Evolutionary conservation across 1,140 invertebrate genomes (phyloP), one percentile per base, ranked within the genome.

Genomic region (Stratiolaelaps scimitus): DNA sequence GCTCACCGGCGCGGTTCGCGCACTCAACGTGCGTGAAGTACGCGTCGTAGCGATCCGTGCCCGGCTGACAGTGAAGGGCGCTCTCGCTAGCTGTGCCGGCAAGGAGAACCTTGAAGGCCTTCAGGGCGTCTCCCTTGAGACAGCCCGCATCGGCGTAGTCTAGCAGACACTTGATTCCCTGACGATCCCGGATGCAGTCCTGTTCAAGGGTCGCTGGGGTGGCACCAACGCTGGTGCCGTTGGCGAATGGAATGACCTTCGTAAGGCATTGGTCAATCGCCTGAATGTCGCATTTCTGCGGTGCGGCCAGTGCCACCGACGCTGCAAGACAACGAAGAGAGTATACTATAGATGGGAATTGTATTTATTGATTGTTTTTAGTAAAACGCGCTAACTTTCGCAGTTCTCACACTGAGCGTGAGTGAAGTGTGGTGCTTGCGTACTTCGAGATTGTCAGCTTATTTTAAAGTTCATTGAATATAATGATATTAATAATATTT

Each of bases 81-180:
- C 53, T 20, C 23, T 60, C 53, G 15, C 34, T 34, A 26, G 53
- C 53, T 5, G 53, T 26, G 26, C 53, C 53, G 1, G 26, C 13
- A 13, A 60, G 26, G 4, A 26, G 15, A 23, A 60, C 15, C 23
- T 34, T 60, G 1, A 60, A 10, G 26, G 53, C 53, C 1, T 20
- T n/a, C 15, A 29, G 26, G 13, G 53, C 34, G 23, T 60, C 53
- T 26, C 53, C 53, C 53, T 60, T 60, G 1, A 60, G 15, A 34
- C 53, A 60, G 15, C 23, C 53, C 2, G 53, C 26, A 1, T 60
- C 23, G 53, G 53, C 53, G 53, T 60, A 60, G 20, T 60, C 53
- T 4, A 60, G 2, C 17, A 60, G 53, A 60, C 53, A 60, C 1
- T n/a, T 26, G 53, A 60, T 26, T 17, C 26, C 53, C 53, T 60